Base-by-base conservation (phyloP, 2,888 invertebrate species). In the Mesorhabditis spiculigera region DNA sequence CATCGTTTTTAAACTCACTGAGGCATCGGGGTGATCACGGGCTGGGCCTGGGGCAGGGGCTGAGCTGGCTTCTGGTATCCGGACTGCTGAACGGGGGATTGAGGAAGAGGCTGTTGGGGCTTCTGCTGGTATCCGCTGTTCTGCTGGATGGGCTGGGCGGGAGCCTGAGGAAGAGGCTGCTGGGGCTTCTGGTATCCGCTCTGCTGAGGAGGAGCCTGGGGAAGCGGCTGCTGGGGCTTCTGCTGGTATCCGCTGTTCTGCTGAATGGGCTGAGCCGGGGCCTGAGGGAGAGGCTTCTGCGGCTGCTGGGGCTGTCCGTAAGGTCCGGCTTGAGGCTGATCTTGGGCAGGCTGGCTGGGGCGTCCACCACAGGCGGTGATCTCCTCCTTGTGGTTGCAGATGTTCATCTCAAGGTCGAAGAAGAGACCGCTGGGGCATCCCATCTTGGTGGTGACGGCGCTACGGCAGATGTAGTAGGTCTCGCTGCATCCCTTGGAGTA, bases 401-500 rank as follows among this genome's bases (percentile, higher is more conserved):
- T 28, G 10, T 70, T 50, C 58, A 50, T 66, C 43, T 71, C 62
- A 5, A 72, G 6, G 62, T 77, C 72, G 73, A 75, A 83, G 68
- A 72, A 71, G n/a, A 78, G 68, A 58, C 79, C 81, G 10, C 68
- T 58, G 5, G 77, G 81, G 63, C 83, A 83, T 10, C 44, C 16
- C 68, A 70, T 67, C 68, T 70, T 63, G 63, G 8, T 8, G 63
- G 63, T 13, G 28, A 67, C 71, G 28, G 68, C 70, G 43, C 69
- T 44, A 42, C 44, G 50, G 70, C 78, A 78, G 41, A 68, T 44
- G 68, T 72, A 72, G 71, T 68, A 78, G 63, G 64, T 50, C 0
- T 8, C 2, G 43, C 71, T 67, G 69, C 78, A 78, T 16, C 65
- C 67, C 5, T 62, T 43, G 62, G 70, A 74, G 50, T 77, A 76